Conservation (phyloP, 2,113 vertebrate species). For the Turdus rufiventris region DNA sequence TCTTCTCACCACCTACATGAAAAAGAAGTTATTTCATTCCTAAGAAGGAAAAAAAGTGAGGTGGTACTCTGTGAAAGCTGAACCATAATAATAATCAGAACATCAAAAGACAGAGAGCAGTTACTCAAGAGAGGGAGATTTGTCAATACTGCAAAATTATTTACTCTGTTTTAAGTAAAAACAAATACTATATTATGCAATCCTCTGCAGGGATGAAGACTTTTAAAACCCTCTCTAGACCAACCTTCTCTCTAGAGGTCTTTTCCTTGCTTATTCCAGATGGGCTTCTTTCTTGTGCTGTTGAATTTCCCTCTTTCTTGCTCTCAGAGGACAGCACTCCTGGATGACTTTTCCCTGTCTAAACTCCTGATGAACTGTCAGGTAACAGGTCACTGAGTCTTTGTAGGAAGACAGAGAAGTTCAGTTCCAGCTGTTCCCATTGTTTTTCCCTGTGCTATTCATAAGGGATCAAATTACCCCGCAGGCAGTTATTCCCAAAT, state of each 20-base stretch:
- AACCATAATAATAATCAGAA: neutral
- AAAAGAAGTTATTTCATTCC: neutral
- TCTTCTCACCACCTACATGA: neutral
- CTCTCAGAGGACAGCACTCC: neutral
- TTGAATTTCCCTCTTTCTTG: neutral
- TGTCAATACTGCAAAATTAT: neutral
- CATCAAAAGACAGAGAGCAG: fast-evolving
- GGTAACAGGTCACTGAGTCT: neutral
- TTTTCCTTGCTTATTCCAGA: neutral
- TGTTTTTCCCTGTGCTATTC: neutral
- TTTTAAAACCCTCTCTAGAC: neutral
- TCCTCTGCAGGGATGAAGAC: neutral
- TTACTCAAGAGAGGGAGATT: neutral
- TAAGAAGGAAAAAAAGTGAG: neutral
- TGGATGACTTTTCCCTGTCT: neutral
- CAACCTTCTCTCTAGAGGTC: neutral
- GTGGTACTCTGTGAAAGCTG: neutral
- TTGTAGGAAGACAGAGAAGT: neutral
- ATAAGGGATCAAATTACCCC: neutral
- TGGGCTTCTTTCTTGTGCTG: neutral
- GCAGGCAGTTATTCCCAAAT: neutral
- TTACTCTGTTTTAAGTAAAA: neutral
- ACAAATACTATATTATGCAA: neutral
- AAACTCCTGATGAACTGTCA: neutral
- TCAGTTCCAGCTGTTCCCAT: neutral